These are phyloP conservation scores for Drosophila nigrodunni DNA, from an alignment of 1,140 invertebrate species.

Conservation along the genomic window DNA sequence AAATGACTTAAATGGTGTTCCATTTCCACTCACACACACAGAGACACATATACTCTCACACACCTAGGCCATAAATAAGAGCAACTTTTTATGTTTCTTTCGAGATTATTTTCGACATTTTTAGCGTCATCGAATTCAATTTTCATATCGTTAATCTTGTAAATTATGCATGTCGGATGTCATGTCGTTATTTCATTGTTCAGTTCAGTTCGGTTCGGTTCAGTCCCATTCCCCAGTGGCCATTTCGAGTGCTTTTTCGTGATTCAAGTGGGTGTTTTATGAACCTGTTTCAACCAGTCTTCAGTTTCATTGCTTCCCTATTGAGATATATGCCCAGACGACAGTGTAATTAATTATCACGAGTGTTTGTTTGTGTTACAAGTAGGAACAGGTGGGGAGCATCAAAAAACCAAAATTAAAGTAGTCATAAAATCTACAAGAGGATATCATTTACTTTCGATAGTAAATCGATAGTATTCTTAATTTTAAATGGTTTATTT, in stretches of 20 bases:
- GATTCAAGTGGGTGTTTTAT: conserved; percentile 38
- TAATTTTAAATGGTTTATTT: neutral
- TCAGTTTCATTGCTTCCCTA: conserved; percentile 26
- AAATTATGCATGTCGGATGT: conserved; percentile 80
- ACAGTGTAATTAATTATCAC: conserved; percentile 18
- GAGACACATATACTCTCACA: neutral
- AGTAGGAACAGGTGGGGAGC: conserved; percentile 11
- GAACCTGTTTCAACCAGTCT: conserved; percentile 45
- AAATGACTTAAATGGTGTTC: conserved; percentile 78
- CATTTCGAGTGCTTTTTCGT: conserved; percentile 26
- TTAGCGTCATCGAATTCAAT: conserved; percentile 80
- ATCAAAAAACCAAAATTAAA: neutral
- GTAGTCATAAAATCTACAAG: neutral
- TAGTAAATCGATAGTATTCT: neutral
- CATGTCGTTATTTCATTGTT: conserved; percentile 56
- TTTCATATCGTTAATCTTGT: conserved; percentile 81
- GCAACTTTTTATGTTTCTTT: conserved; percentile 45
- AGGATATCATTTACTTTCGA: neutral
- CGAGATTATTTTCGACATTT: conserved; percentile 74
- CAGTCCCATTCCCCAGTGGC: conserved; percentile 23
- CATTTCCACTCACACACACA: conserved; percentile 51
- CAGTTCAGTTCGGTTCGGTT: neutral
- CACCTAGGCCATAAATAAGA: conserved; percentile 54
- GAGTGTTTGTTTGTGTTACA: conserved; percentile 24
- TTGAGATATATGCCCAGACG: conserved; percentile 19